Evolutionary conservation across 2,113 vertebrate species (phyloP).

Genomic region (Neogobius melanostomus): DNA sequence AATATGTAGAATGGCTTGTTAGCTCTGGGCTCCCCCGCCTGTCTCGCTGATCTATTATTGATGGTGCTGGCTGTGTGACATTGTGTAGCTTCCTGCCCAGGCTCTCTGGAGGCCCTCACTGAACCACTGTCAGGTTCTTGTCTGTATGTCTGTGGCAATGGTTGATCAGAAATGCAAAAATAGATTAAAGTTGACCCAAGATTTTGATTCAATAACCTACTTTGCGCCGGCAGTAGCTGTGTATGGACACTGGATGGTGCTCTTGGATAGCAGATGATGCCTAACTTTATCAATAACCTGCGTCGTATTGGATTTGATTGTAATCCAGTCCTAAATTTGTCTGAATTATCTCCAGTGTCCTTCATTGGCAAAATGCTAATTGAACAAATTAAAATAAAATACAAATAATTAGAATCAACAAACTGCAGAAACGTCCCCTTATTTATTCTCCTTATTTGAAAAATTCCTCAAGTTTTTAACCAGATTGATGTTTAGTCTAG

Average conservation of each 20-base stretch:
- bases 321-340: too few species aligned
- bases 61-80: constrained; percentile 37
- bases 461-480: too few species aligned
- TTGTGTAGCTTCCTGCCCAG: constrained; percentile 42
- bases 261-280: constrained; percentile 6
- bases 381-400: too few species aligned
- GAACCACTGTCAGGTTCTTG: constrained; percentile 6
- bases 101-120: constrained; percentile 12
- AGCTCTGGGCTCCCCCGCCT: constrained; percentile 60
- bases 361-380: too few species aligned
- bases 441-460: too few species aligned
- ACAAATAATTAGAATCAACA: too few species aligned
- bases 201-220: background rate
- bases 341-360: too few species aligned
- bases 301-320: too few species aligned
- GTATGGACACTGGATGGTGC: constrained; percentile 47
- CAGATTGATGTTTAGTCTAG: too few species aligned
- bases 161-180: constrained; percentile 9
- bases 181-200: background rate
- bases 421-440: too few species aligned
- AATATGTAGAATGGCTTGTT: constrained; percentile 61
- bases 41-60: constrained; percentile 64
- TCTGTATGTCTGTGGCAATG: background rate
- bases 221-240: background rate
- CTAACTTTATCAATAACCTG: background rate